These are phyloP conservation scores for Trachelus iudaicus DNA, from an alignment of 2,888 invertebrate species.

Conservation along the genomic window DNA sequence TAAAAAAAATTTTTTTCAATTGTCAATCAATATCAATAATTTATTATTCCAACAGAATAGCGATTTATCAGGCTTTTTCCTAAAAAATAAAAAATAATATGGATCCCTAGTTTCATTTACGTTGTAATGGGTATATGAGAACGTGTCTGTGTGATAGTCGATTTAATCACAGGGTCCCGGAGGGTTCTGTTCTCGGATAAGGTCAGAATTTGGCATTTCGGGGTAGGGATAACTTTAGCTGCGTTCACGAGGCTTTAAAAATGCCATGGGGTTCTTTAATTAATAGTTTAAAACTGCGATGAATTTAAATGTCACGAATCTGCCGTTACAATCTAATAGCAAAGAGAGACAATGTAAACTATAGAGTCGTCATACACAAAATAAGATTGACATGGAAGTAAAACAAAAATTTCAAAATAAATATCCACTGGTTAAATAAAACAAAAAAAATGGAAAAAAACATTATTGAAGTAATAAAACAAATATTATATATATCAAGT, in stretches of 20 bases:
- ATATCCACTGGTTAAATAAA: not conserved
- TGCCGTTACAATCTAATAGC: not conserved
- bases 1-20: no score
- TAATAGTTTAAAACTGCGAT: slow-evolving; percentile 22
- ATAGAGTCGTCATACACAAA: no score
- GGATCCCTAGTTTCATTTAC: not conserved
- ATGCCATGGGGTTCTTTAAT: slow-evolving; percentile 37
- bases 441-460: no score
- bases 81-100: not conserved
- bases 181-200: slow-evolving; percentile 36
- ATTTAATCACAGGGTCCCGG: slow-evolving; percentile 53
- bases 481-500: no score
- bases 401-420: not conserved
- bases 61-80: not conserved
- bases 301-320: slow-evolving; percentile 8
- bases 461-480: no score
- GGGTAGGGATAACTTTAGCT: slow-evolving; percentile 20
- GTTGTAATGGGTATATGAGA: not conserved
- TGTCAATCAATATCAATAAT: not conserved
- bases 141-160: slow-evolving; percentile 15
- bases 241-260: slow-evolving; percentile 31
- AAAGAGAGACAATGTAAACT: not conserved
- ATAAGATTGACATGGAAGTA: not conserved
- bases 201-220: slow-evolving; percentile 50
- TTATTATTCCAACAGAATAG: no score